These are phyloP conservation scores for Crioceris asparagi DNA, from an alignment of 2,888 invertebrate species.

Conservation along the genomic window DNA sequence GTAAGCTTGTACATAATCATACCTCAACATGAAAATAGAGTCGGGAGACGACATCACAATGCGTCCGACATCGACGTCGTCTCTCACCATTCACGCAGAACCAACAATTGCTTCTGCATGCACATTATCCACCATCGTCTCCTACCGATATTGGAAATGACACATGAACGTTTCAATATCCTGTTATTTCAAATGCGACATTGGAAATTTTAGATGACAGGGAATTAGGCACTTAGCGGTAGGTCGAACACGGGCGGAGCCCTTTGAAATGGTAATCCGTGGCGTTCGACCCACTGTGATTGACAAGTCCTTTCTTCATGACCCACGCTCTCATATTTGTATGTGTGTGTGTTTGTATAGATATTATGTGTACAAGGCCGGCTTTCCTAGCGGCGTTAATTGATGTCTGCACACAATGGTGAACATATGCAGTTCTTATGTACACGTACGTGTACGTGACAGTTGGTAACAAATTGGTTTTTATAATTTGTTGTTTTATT, in stretches of 20 bases:
- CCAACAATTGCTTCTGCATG: no score
- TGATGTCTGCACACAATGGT: slow-evolving; percentile 19
- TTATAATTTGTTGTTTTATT: no score
- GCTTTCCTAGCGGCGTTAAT: slow-evolving; percentile 27
- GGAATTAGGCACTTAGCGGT: slow-evolving; percentile 37
- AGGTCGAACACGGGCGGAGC: slow-evolving; percentile 26
- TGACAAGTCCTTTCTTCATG: slow-evolving; percentile 32
- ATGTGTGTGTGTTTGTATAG: slow-evolving; percentile 23
- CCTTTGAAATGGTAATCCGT: slow-evolving; percentile 36
- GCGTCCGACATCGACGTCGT: no score
- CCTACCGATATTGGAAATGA: slow-evolving; percentile 31
- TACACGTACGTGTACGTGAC: no score
- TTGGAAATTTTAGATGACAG: slow-evolving; percentile 33
- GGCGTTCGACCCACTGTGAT: slow-evolving; percentile 31
- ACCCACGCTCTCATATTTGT: slow-evolving; percentile 23
- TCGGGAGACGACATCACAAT: no score
- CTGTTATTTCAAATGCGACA: slow-evolving; percentile 27
- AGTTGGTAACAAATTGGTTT: no score
- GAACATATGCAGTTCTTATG: no score
- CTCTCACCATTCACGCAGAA: no score
- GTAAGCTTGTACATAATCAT: no score
- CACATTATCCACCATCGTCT: slow-evolving; percentile 19
- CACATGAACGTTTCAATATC: slow-evolving; percentile 34
- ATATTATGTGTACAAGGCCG: no score
- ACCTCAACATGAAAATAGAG: no score